Percentiles rank a stretch among this genome's conserved stretches.
These are phyloP conservation scores for Pseudoips prasinana DNA, from an alignment of 2,888 invertebrate genomes.

Conservation along the genomic window DNA sequence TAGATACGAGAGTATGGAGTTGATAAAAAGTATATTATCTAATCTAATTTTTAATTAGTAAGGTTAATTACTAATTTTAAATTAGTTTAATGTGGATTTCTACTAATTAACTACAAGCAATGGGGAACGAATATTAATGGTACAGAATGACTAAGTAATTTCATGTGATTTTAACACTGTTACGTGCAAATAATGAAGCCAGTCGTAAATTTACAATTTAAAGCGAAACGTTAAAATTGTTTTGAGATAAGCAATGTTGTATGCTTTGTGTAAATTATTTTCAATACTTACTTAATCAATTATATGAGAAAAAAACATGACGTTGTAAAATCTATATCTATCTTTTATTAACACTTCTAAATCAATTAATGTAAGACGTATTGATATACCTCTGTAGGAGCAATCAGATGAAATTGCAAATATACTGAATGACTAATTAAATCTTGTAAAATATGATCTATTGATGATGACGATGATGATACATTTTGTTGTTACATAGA, in stretches of 20 bases:
- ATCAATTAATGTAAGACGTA: too few relatives aligned
- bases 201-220: constrained; percentile 20
- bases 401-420: too few relatives aligned
- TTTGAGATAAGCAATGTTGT: constrained; percentile 23
- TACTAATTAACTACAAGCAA: constrained; percentile 34
- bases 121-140: constrained; percentile 33
- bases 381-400: too few relatives aligned
- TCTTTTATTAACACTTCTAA: too few relatives aligned
- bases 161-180: constrained; percentile 32
- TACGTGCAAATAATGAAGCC: constrained; percentile 27
- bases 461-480: too few relatives aligned
- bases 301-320: too few relatives aligned
- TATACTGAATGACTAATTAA: too few relatives aligned
- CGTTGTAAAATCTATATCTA: too few relatives aligned
- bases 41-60: constrained; percentile 49
- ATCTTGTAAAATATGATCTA: too few relatives aligned
- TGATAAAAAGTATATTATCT: constrained; percentile 23
- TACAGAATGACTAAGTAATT: constrained; percentile 41
- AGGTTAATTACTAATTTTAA: constrained; percentile 45
- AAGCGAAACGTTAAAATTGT: constrained; percentile 18
- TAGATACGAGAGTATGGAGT: constrained; percentile 18
- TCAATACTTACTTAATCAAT: constrained; percentile 6
- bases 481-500: too few relatives aligned
- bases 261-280: constrained; percentile 26
- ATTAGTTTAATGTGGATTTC: constrained; percentile 35